A percentile compares a stretch with the other conserved stretches of the same genome.
Conservation (phyloP, 1,140 invertebrate genomes). For the Ptiloglossa arizonensis region DNA sequence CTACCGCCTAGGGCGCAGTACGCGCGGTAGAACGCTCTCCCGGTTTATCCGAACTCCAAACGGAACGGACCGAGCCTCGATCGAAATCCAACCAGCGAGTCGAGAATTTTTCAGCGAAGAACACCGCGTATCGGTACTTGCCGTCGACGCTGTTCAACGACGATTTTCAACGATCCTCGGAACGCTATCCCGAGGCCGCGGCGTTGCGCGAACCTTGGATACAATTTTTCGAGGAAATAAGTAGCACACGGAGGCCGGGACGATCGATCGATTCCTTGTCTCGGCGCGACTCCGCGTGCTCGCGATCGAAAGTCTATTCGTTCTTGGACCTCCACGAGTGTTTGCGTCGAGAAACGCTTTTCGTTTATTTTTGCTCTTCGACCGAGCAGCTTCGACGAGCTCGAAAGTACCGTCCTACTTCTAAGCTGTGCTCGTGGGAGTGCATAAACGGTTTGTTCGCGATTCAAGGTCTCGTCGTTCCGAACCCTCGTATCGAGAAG, state of each 20-base stretch:
- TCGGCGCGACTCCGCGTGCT: background rate
- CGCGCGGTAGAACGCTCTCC: background rate
- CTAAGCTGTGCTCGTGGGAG: slow-evolving; percentile 2
- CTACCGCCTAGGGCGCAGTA: slow-evolving; percentile 26
- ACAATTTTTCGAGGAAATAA: no score
- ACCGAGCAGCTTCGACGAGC: background rate
- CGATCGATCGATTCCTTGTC: no score
- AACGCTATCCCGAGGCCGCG: no score
- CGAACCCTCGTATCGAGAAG: background rate
- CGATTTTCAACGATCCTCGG: no score
- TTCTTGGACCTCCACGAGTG: background rate
- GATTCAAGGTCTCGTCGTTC: slow-evolving; percentile 3
- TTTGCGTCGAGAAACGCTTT: background rate
- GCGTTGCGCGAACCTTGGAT: no score
- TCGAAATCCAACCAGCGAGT: no score
- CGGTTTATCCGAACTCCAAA: background rate
- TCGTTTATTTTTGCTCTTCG: background rate
- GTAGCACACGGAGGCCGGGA: no score
- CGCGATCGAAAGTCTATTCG: slow-evolving; percentile 12
- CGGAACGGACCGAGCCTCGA: no score
- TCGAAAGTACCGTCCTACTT: slow-evolving; percentile 16
- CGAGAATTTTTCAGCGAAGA: no score
- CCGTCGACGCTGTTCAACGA: no score
- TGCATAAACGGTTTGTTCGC: slow-evolving; percentile 9
- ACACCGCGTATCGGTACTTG: no score